Evolutionary conservation across 2,797 vertebrate genomes (phyloP).

Genomic region (Ptychobarbus kaznakovi): DNA sequence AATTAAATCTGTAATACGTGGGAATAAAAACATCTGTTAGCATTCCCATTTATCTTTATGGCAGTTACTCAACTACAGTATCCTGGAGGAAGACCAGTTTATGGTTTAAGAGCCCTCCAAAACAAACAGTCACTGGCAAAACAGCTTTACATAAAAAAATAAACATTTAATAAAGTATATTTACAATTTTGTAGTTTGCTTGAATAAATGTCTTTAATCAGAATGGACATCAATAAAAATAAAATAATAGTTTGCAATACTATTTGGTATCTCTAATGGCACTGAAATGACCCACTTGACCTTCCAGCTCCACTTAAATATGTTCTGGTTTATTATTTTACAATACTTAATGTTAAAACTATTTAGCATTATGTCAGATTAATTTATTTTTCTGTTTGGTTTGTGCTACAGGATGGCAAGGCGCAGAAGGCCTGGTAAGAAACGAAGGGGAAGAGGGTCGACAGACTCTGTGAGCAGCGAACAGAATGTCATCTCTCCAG

Average conservation of each 20-base stretch:
- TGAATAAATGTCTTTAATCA: background rate
- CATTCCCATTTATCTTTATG: background rate
- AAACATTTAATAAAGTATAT: background rate
- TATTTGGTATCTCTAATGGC: background rate
- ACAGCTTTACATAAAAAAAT: background rate
- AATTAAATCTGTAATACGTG: background rate
- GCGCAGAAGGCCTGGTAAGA: slow-evolving; percentile 87
- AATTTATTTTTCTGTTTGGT: background rate
- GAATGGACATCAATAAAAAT: background rate
- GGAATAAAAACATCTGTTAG: background rate
- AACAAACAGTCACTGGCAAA: background rate
- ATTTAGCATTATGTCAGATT: too few species aligned
- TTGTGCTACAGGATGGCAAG: slow-evolving; percentile 83
- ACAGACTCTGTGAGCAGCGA: slow-evolving; percentile 74
- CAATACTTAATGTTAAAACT: too few species aligned
- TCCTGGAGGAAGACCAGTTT: background rate
- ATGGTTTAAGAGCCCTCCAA: background rate
- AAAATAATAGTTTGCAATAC: background rate
- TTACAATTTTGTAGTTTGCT: background rate
- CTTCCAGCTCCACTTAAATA: background rate
- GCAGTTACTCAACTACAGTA: background rate
- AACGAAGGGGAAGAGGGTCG: slow-evolving; percentile 82
- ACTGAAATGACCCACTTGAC: background rate
- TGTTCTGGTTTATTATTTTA: too few species aligned
- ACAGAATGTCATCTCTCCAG: slow-evolving; percentile 71